A percentile compares a stretch with the other conserved stretches of the same genome.
phyloP scores from a whole-genome alignment of 2,113 vertebrate species.

The Butorides virescens region DNA sequence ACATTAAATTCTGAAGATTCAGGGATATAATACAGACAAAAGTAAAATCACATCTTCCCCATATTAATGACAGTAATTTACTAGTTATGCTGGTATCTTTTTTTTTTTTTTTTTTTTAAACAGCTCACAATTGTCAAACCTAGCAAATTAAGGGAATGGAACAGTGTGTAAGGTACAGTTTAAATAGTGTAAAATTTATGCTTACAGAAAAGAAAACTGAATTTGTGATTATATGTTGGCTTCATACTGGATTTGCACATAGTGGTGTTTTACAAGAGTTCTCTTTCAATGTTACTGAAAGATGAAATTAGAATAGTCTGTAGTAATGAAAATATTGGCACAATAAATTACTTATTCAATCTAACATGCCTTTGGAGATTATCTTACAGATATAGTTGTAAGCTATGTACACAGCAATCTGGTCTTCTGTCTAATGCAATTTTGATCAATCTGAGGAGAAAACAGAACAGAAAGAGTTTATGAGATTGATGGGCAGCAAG shows the following conservation, averaged over 20 bases:
- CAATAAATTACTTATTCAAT: not conserved
- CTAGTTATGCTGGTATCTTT: not conserved
- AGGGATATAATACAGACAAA: not conserved
- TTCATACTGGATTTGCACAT: not conserved
- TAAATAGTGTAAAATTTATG: not conserved
- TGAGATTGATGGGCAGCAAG: not conserved
- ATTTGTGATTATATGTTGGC: not conserved
- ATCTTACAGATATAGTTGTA: not conserved
- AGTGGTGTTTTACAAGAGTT: not conserved
- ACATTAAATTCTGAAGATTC: not conserved
- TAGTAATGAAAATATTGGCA: slow-evolving; percentile 10
- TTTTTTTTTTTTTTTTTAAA: not conserved
- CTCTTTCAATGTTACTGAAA: not conserved
- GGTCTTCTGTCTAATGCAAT: slow-evolving; percentile 12
- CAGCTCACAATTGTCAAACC: not conserved
- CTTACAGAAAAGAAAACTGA: not conserved
- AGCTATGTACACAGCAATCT: not conserved
- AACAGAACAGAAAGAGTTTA: not conserved
- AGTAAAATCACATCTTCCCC: not conserved
- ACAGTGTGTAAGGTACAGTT: not conserved
- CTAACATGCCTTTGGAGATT: not conserved
- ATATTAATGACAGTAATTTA: not conserved
- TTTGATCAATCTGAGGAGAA: not conserved
- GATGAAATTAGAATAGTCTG: not conserved
- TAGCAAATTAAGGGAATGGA: not conserved